Conservation (phyloP, 2,797 vertebrate genomes). For the Channallabes apus region DNA sequence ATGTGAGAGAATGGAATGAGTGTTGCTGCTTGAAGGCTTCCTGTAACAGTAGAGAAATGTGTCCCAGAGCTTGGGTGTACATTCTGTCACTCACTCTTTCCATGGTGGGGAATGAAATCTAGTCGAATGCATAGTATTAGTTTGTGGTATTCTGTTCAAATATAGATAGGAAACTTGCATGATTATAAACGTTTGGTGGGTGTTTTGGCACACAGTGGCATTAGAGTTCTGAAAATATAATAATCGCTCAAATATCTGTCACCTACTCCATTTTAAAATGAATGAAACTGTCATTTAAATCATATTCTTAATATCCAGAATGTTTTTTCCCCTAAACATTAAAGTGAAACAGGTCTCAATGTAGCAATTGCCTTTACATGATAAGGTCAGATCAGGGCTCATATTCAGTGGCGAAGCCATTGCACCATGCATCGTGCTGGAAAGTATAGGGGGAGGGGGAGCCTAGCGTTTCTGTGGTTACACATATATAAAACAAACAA, state of each 20-base stretch:
- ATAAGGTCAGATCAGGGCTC: neutral
- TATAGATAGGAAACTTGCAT: conserved; percentile 14
- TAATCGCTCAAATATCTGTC: neutral
- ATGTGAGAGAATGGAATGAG: conserved; percentile 60
- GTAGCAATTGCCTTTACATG: neutral
- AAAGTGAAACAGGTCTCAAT: neutral
- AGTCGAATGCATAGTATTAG: conserved; percentile 17
- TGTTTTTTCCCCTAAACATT: neutral
- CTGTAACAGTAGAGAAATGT: conserved; percentile 63
- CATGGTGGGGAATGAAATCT: conserved; percentile 51
- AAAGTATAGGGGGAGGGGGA: conserved; percentile 22
- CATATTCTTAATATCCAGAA: neutral
- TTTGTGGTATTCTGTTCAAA: neutral
- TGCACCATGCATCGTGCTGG: neutral
- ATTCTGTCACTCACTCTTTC: conserved; percentile 69
- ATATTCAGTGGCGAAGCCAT: neutral
- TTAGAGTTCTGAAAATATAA: neutral
- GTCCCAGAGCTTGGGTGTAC: conserved; percentile 33
- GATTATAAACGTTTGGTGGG: conserved; percentile 20
- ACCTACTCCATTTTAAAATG: neutral
- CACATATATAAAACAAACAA: neutral
- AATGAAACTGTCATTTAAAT: too few relatives aligned
- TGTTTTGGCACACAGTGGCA: neutral
- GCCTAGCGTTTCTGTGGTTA: conserved; percentile 27
- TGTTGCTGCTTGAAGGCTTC: conserved; percentile 67